phyloP scores from a whole-genome alignment of 2,113 vertebrate genomes.

The Spea bombifrons region DNA sequence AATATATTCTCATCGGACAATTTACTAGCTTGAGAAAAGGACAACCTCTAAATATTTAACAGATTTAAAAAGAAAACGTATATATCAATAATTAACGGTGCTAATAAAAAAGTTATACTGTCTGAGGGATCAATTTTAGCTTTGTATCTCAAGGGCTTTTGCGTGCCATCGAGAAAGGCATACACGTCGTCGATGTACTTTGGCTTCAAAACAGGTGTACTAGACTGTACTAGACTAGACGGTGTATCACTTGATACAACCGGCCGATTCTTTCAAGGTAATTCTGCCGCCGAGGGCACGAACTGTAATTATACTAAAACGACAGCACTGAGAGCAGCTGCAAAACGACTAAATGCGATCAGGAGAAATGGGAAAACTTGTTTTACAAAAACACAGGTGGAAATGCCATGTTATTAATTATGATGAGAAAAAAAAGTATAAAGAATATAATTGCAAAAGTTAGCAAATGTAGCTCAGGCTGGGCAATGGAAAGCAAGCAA shows the following conservation, averaged over 20 bases:
- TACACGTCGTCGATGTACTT: slow-evolving; percentile 55
- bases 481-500: too few relatives aligned
- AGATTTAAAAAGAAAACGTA: slow-evolving; percentile 45
- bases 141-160: slow-evolving; percentile 53
- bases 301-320: slow-evolving; percentile 68
- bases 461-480: too few relatives aligned
- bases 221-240: slow-evolving; percentile 42
- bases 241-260: slow-evolving; percentile 58
- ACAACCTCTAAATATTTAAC: slow-evolving; percentile 35
- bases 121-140: slow-evolving; percentile 53
- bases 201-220: slow-evolving; percentile 66
- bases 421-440: not conserved
- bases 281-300: slow-evolving; percentile 56
- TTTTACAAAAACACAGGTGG: slow-evolving; percentile 52
- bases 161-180: slow-evolving; percentile 60
- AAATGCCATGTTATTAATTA: not conserved
- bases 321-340: slow-evolving; percentile 51
- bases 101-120: slow-evolving; percentile 56
- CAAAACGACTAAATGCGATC: slow-evolving; percentile 46
- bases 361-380: slow-evolving; percentile 47
- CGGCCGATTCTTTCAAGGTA: slow-evolving; percentile 61
- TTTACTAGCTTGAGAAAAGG: slow-evolving; percentile 9
- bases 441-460: slow-evolving; percentile 18
- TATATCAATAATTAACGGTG: slow-evolving; percentile 57
- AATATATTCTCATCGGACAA: too few relatives aligned